Base-by-base conservation (phyloP, 1,140 invertebrate species). In the Thalassaphorura encarpata region DNA sequence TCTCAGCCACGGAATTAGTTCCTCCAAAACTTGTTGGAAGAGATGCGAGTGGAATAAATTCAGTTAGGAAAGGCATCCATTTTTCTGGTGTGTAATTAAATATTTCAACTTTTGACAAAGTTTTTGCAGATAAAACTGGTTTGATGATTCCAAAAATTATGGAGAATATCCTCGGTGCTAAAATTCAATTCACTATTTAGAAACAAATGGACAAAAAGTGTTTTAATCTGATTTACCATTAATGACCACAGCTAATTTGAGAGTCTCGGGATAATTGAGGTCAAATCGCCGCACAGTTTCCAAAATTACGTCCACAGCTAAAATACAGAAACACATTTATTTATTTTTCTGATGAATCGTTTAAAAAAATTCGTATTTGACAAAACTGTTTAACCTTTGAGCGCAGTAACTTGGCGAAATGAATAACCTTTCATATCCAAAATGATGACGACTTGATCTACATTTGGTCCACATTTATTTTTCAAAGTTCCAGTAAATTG, bases 121-220 rank as follows among this genome's bases (percentile, higher is more conserved):
- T 94, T 65, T 88, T 85, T 58, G 93, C 89, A 66, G 89, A 84
- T 63, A 96, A 78, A 58, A 95, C 86, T 61, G 85, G 90, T 68
- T 90, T 89, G 0, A 86, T 77, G 3, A 94, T 75, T 19, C 84
- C 83, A 69, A 88, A 96, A 0, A 87, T 84, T 31, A 95, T 75
- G 0, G 87, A 79, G 69, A 95, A 95, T 18, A 94, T 81, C 70
- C 83, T 84, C 13, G 91, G 90, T 0, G 84, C 87, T 88, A 68
- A 52, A 78, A 50, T 28, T 40, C 63, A 62, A 55, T 47, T 18
- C 23, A 48, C 21, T 33, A 56, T 47, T 8, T 19, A n/a, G 48
- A 39, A n/a, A 1, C 19, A 50, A 45, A 19, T 31, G 8, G 31
- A 4, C 19, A 42, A 36, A 16, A 28, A 29, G 51, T 40, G n/a